Evolutionary conservation across 2,113 vertebrate species (phyloP).

Genomic region (Daboia siamensis): DNA sequence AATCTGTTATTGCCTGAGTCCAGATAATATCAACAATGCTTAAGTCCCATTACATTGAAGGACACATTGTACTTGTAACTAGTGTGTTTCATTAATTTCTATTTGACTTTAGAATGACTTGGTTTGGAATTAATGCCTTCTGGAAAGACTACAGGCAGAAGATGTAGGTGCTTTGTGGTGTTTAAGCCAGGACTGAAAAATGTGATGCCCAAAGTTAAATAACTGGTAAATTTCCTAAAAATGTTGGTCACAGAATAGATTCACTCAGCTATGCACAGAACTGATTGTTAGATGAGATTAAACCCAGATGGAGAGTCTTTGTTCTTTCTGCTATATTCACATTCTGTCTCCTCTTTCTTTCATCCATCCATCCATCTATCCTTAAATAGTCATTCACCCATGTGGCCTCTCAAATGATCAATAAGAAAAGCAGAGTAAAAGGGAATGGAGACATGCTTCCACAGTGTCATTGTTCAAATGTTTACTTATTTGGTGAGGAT

Average conservation of each 20-base stretch:
- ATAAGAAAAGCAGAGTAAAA: not conserved
- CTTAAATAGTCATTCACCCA: not conserved
- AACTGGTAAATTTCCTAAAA: not conserved
- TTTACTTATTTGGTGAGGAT: not conserved
- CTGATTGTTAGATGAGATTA: not conserved
- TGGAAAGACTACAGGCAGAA: not conserved
- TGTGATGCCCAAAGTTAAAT: not conserved
- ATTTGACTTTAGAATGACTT: not conserved
- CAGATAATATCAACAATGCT: not conserved
- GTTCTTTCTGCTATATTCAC: not conserved
- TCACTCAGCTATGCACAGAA: not conserved
- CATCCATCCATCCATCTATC: not conserved
- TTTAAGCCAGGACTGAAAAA: not conserved
- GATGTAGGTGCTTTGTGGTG: not conserved
- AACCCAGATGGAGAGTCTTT: not conserved
- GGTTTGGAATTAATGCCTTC: not conserved
- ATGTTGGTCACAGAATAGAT: not conserved
- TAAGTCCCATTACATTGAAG: not conserved
- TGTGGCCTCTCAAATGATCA: not conserved
- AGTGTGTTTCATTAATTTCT: not conserved
- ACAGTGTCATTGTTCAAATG: not conserved
- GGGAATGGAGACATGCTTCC: not conserved
- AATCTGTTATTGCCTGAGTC: conserved; percentile 8
- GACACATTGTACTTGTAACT: not conserved
- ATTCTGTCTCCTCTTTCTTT: not conserved